phyloP scores from a whole-genome alignment of 2,113 vertebrate species.

The Epinephelus lanceolatus region DNA sequence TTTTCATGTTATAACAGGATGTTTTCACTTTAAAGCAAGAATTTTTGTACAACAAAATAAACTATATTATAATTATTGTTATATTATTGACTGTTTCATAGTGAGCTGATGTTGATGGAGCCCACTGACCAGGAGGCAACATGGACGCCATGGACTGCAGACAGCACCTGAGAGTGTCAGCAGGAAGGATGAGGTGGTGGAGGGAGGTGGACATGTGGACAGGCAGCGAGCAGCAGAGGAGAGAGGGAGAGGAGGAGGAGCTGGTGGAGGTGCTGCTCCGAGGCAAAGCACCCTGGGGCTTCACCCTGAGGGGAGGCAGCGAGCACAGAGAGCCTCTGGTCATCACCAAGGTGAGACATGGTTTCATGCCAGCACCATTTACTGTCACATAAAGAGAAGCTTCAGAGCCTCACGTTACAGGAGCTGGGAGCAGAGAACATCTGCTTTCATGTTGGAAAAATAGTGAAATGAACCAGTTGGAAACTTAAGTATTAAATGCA shows the following conservation, averaged over 20 bases:
- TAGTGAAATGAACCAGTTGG: too few species aligned
- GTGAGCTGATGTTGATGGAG: conserved; percentile 36
- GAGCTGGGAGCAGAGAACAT: too few species aligned
- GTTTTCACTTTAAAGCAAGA: too few species aligned
- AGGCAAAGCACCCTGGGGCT: conserved; percentile 90
- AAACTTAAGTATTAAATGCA: too few species aligned
- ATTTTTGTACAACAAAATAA: background rate
- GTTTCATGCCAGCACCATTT: too few species aligned
- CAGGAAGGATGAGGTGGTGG: conserved; percentile 54
- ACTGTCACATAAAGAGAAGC: too few species aligned
- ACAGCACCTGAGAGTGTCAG: conserved; percentile 36
- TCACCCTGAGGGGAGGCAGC: conserved; percentile 90
- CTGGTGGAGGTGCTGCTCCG: conserved; percentile 70
- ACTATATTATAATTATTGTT: background rate
- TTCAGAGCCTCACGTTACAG: too few species aligned
- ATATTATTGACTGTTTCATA: background rate
- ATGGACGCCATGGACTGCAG: conserved; percentile 55
- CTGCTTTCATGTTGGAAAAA: too few species aligned
- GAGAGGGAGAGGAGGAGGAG: conserved; percentile 24
- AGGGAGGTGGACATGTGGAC: conserved; percentile 37
- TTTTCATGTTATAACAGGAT: too few species aligned
- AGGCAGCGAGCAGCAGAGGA: background rate
- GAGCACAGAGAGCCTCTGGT: conserved; percentile 91
- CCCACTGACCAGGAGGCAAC: background rate
- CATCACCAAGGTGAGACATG: conserved; percentile 89